phyloP scores from a whole-genome alignment of 2,113 vertebrate genomes.

The Irena cyanogastra region DNA sequence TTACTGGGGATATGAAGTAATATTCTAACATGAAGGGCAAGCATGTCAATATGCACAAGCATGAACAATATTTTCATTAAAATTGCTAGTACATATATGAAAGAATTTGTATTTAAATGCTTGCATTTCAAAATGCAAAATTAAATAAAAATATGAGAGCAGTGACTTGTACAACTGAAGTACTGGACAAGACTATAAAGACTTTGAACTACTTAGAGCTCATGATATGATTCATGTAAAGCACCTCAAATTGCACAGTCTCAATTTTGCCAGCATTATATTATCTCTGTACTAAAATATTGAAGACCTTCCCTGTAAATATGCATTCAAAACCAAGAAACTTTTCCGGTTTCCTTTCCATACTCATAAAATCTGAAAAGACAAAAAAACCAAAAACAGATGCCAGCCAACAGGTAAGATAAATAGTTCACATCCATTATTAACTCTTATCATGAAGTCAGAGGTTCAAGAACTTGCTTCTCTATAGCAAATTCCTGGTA shows the following conservation, averaged over 20 bases:
- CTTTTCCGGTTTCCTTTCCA: background rate
- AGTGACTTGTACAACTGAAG: background rate
- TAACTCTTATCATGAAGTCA: background rate
- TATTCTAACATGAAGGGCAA: background rate
- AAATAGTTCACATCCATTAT: background rate
- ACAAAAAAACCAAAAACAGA: background rate
- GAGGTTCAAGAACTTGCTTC: background rate
- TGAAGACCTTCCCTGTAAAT: slow-evolving; percentile 1
- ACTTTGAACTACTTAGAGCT: background rate
- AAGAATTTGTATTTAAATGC: background rate
- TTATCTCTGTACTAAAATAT: background rate
- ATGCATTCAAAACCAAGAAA: background rate
- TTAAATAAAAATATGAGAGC: background rate
- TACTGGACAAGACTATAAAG: background rate
- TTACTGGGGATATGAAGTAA: background rate
- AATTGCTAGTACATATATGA: background rate
- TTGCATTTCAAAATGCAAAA: background rate
- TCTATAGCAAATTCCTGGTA: background rate
- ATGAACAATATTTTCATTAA: background rate
- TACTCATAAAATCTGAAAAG: background rate
- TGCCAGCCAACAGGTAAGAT: background rate
- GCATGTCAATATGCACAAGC: background rate
- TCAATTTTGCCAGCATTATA: background rate
- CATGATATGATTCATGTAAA: background rate
- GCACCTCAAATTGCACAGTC: background rate